Conservation (phyloP, 2,888 invertebrate species). For the Drosophila antonietae region DNA sequence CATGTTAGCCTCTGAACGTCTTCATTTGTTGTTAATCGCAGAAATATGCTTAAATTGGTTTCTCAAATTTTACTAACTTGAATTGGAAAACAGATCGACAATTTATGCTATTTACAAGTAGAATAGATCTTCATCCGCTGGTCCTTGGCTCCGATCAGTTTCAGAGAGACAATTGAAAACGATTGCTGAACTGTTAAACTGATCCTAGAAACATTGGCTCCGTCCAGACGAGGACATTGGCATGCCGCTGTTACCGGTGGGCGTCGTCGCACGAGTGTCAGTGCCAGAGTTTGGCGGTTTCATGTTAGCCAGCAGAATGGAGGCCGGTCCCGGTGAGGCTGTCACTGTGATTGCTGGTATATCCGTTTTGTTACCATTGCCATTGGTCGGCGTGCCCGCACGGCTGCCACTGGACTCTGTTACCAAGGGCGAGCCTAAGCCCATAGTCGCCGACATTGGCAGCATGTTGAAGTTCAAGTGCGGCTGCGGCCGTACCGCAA, state of each 20-base stretch:
- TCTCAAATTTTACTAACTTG: conserved; percentile 55
- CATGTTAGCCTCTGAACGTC: conserved; percentile 54
- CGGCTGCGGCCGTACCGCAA: conserved; percentile 73
- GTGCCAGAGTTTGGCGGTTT: conserved; percentile 57
- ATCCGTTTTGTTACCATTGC: conserved; percentile 62
- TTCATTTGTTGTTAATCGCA: conserved; percentile 46
- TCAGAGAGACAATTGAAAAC: conserved; percentile 12
- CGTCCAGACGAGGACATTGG: conserved; percentile 78
- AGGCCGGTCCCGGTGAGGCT: conserved; percentile 69
- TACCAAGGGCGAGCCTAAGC: conserved; percentile 61
- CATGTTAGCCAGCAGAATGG: conserved; percentile 58
- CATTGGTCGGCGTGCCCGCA: conserved; percentile 70
- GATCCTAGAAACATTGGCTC: conserved; percentile 83
- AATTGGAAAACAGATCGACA: conserved; percentile 34
- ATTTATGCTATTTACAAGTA: conserved; percentile 77
- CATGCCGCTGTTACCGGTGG: conserved; percentile 57
- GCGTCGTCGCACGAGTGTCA: conserved; percentile 40
- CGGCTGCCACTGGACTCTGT: conserved; percentile 52
- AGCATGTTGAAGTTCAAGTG: conserved; percentile 79
- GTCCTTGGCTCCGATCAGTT: conserved; percentile 18
- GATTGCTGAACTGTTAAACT: conserved; percentile 11
- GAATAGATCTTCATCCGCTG: conserved; percentile 67
- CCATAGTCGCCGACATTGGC: conserved; percentile 79
- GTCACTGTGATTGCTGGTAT: conserved; percentile 81
- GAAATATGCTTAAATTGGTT: conserved; percentile 44